phyloP scores from a whole-genome alignment of 2,113 vertebrate genomes.

The Sebastes fasciatus region DNA sequence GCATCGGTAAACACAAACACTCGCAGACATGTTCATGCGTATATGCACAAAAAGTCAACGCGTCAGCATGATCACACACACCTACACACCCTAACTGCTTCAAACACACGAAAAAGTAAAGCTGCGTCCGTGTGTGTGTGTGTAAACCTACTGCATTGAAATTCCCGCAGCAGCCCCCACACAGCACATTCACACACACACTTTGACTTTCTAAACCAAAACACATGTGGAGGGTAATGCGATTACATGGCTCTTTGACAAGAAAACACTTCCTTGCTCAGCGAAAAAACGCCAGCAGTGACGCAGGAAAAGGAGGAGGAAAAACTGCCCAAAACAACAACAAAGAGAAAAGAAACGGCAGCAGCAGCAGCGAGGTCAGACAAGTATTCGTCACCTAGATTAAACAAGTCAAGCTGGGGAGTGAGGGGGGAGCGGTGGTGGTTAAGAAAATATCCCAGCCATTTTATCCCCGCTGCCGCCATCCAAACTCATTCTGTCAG shows the following conservation, averaged over 20 bases:
- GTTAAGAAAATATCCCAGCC: slow-evolving; percentile 66
- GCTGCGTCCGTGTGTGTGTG: slow-evolving; percentile 3
- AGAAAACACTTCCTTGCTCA: slow-evolving; percentile 68
- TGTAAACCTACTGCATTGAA: slow-evolving; percentile 32
- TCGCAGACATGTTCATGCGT: slow-evolving; percentile 55
- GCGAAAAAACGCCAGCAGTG: slow-evolving; percentile 61
- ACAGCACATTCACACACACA: slow-evolving; percentile 24
- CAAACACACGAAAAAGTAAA: slow-evolving; percentile 14
- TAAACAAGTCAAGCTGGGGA: slow-evolving; percentile 48
- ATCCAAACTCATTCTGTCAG: slow-evolving; percentile 73
- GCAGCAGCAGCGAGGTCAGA: slow-evolving; percentile 61
- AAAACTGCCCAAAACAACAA: slow-evolving; percentile 49
- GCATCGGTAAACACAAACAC: slow-evolving; percentile 58
- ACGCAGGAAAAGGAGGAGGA: slow-evolving; percentile 35
- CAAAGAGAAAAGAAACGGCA: slow-evolving; percentile 37
- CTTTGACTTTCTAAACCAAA: slow-evolving; percentile 61
- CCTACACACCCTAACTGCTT: background rate
- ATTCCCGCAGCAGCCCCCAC: slow-evolving; percentile 28
- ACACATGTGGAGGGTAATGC: slow-evolving; percentile 71
- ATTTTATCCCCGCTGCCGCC: slow-evolving; percentile 65
- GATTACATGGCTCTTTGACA: slow-evolving; percentile 75
- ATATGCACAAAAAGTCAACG: slow-evolving; percentile 41
- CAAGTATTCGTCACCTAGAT: slow-evolving; percentile 67
- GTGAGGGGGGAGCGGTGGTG: background rate
- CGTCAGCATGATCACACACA: background rate